A percentile compares a stretch with the other conserved stretches of the same genome.
These are phyloP conservation scores for Orbicella faveolata DNA, from an alignment of 64 coral and sea anemone genomes.

Conservation along the genomic window DNA sequence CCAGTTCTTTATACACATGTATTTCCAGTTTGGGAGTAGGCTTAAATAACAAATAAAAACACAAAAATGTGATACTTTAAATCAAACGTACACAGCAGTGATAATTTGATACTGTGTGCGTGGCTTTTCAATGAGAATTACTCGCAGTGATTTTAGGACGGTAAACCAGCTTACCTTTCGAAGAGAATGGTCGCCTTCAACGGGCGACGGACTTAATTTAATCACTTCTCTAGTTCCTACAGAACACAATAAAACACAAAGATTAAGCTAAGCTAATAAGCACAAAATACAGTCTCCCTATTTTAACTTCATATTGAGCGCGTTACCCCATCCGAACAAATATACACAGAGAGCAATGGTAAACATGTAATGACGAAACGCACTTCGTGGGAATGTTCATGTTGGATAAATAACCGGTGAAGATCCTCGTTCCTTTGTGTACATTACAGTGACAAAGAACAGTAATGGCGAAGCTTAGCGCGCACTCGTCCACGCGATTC, in stretches of 20 bases:
- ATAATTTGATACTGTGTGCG: not conserved
- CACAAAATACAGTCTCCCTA: not conserved
- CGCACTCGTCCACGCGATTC: too few species aligned
- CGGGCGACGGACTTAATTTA: not conserved
- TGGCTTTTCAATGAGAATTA: not conserved
- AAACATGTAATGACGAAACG: too few species aligned
- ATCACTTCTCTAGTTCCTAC: not conserved
- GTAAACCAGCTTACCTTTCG: not conserved
- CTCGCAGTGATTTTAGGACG: not conserved
- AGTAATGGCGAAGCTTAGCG: too few species aligned
- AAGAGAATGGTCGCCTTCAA: slow-evolving; percentile 1
- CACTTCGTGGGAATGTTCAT: too few species aligned
- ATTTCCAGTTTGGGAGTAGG: too few species aligned
- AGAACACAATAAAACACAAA: not conserved
- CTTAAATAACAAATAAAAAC: too few species aligned
- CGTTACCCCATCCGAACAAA: not conserved
- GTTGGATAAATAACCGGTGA: too few species aligned
- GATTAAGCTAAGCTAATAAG: not conserved
- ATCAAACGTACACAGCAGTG: not conserved
- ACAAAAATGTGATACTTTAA: not conserved
- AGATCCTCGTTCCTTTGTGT: too few species aligned
- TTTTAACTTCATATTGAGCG: not conserved
- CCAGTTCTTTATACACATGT: too few species aligned
- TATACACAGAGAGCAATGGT: not conserved
- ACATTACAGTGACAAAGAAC: too few species aligned